These are phyloP conservation scores for Aphelocoma californica DNA, from an alignment of 2,797 vertebrate species.

Conservation along the genomic window DNA sequence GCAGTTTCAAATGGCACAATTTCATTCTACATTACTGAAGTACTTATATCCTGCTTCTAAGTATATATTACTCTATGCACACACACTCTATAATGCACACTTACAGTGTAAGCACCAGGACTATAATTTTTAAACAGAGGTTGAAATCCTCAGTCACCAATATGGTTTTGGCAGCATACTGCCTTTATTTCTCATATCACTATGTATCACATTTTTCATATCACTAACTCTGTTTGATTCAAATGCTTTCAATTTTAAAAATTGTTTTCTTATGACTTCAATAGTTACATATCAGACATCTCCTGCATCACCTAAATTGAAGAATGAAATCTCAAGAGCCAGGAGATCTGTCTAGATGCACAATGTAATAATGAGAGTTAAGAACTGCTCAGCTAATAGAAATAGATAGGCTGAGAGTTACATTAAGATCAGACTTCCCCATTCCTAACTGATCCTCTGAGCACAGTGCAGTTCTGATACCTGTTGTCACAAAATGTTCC, in stretches of 20 bases:
- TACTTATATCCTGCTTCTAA: background rate
- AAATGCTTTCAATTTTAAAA: slow-evolving; percentile 20
- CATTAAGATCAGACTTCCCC: background rate
- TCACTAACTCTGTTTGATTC: background rate
- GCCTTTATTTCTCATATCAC: slow-evolving; percentile 10
- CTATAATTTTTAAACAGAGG: background rate
- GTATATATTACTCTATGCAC: background rate
- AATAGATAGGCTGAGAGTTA: background rate
- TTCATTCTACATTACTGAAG: slow-evolving; percentile 28
- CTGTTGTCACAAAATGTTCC: background rate
- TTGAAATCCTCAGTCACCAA: slow-evolving; percentile 2
- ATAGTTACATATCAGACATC: background rate
- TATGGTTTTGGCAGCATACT: slow-evolving; percentile 7
- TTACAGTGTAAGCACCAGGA: background rate
- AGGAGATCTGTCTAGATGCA: background rate
- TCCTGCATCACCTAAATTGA: background rate
- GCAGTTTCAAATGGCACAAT: slow-evolving; percentile 16
- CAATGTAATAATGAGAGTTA: background rate
- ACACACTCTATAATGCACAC: background rate
- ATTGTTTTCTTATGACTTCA: background rate
- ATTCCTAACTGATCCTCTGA: background rate
- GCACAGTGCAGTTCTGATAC: background rate
- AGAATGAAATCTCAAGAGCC: background rate
- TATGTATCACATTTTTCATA: background rate
- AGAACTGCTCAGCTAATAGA: background rate